These are phyloP conservation scores for Cecidostiba fungosa DNA, from an alignment of 2,888 invertebrate genomes.

Conservation along the genomic window DNA sequence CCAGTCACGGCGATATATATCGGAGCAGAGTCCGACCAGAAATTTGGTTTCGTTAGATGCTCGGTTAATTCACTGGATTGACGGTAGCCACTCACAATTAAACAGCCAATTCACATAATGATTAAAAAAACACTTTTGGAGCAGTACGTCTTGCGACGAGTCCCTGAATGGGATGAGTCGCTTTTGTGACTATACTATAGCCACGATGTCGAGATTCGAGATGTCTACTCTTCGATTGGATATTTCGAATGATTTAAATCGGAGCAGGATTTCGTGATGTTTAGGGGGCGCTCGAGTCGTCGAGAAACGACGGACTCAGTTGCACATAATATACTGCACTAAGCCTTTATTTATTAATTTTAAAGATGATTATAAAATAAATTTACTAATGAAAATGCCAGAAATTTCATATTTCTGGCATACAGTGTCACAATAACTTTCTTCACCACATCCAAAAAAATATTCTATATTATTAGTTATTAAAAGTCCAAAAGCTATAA, in stretches of 20 bases:
- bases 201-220: background rate
- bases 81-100: constrained; percentile 51
- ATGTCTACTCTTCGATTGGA: background rate
- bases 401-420: too few relatives aligned
- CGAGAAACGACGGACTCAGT: too few relatives aligned
- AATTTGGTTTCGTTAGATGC: background rate
- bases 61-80: background rate
- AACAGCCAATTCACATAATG: constrained; percentile 56
- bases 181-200: background rate
- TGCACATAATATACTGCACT: too few relatives aligned
- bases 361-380: too few relatives aligned
- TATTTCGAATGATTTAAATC: constrained; percentile 3
- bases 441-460: too few relatives aligned
- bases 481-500: too few relatives aligned
- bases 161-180: constrained; percentile 23
- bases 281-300: background rate
- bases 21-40: background rate
- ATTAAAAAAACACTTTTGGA: constrained; percentile 40
- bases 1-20: background rate
- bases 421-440: too few relatives aligned
- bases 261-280: background rate
- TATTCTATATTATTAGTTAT: too few relatives aligned
- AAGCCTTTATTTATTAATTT: too few relatives aligned
- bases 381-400: too few relatives aligned
- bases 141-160: constrained; percentile 8